phyloP scores from a whole-genome alignment of 1,140 invertebrate genomes.

The Ectropis grisescens region DNA sequence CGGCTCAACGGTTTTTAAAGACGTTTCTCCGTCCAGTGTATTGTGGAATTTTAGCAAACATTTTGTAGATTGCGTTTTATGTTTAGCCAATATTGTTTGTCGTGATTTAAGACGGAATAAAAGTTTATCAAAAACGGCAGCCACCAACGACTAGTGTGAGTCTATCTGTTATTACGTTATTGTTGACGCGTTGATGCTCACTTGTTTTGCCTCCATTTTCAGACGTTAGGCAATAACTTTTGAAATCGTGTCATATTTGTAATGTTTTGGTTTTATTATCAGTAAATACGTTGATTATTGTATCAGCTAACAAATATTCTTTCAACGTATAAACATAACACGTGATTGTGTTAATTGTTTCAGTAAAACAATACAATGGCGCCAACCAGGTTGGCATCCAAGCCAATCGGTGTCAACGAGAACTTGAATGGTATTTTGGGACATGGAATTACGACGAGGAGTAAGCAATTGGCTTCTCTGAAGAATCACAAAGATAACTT shows the following conservation, averaged over 20 bases:
- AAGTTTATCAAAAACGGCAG: conserved; percentile 36
- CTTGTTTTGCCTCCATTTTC: conserved; percentile 66
- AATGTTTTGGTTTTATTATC: too few relatives aligned
- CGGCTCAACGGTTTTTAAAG: conserved; percentile 57
- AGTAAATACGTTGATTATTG: too few relatives aligned
- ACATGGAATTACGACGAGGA: conserved; percentile 56
- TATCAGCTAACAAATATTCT: too few relatives aligned
- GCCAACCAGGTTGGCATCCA: conserved; percentile 69
- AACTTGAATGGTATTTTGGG: conserved; percentile 51
- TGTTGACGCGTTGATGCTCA: conserved; percentile 43
- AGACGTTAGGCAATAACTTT: conserved; percentile 35
- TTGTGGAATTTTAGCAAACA: conserved; percentile 46
- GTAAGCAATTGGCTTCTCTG: conserved; percentile 58
- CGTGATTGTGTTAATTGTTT: conserved; percentile 33
- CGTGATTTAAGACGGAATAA: too few relatives aligned
- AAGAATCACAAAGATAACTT: conserved; percentile 49
- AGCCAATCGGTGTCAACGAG: conserved; percentile 59
- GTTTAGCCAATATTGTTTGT: too few relatives aligned
- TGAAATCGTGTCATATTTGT: too few relatives aligned
- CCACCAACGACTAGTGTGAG: conserved; percentile 38
- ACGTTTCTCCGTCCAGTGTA: conserved; percentile 49
- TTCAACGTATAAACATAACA: conserved; percentile 24
- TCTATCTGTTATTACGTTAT: too few relatives aligned
- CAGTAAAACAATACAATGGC: conserved; percentile 64
- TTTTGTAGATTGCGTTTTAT: too few relatives aligned